Base-by-base conservation (phyloP, 2,888 invertebrate genomes). In the Scaptomyza caliginosa region DNA sequence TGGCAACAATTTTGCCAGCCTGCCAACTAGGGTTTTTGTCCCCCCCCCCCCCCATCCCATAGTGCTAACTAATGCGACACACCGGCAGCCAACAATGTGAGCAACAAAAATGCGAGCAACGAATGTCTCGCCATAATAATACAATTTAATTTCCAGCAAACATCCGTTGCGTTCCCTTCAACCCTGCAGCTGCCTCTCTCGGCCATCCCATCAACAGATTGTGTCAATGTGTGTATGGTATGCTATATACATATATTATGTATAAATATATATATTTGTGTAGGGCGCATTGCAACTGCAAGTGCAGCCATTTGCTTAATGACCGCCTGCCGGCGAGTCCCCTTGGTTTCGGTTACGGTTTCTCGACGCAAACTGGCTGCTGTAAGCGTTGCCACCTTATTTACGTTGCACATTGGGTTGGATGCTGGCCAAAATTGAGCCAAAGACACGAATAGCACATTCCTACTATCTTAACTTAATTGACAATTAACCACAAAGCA, bases 51-150 rank as follows among this genome's bases (percentile, higher is more conserved):
- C 6, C 8, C 84, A 77, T n/a, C n/a, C n/a, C n/a, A n/a, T n/a
- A n/a, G 45, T 46, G 45, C 43, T 75, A 86, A 81, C 78, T 81
- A 86, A 85, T 86, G 84, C 77, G 86, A 71, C 86, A 85, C 86
- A 85, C 86, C 76, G 67, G 80, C 62, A 68, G 65, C 63, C 54
- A 74, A 56, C 76, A 8, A n/a, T n/a, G 45, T 42, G n/a, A n/a
- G 60, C 65, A 78, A 67, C 82, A 67, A 68, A 50, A 67, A 67
- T 60, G 10, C 71, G 40, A 65, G 76, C 85, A 78, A 77, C 85
- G 85, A 82, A 86, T 86, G 86, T 83, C 88, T 83, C 82, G 88
- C 84, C 84, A 83, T 83, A 83, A 88, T 86, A 83, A 83, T 87
- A 86, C 86, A 87, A 83, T 83, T 83, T 88, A 83, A 83, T 83